Conservation (phyloP, 2,888 invertebrate genomes). For the Troides oblongomaculatus region DNA sequence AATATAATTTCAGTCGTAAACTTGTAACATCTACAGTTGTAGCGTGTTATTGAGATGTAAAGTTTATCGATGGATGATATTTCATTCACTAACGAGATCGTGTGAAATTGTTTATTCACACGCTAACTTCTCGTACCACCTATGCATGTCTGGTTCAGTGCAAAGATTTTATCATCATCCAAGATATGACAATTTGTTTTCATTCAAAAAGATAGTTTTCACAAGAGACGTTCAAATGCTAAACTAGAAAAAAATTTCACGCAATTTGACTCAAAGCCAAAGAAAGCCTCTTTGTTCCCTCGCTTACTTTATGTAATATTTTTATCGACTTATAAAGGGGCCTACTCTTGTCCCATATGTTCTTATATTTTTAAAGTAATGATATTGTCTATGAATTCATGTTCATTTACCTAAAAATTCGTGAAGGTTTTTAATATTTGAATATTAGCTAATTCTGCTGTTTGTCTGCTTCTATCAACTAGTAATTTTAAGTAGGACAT, state of each 20-base stretch:
- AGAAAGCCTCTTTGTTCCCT: background rate
- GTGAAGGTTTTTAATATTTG: too few species aligned
- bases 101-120: slow-evolving; percentile 7
- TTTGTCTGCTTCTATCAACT: too few species aligned
- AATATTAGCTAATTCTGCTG: too few species aligned
- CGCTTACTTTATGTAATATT: background rate
- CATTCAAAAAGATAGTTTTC: background rate
- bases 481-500: too few species aligned
- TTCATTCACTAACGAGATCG: slow-evolving; percentile 24
- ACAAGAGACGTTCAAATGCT: too few species aligned
- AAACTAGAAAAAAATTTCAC: background rate
- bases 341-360: background rate
- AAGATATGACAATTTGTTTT: background rate
- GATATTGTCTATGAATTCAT: background rate
- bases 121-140: slow-evolving; percentile 5
- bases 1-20: slow-evolving; percentile 38
- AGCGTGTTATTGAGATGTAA: slow-evolving; percentile 26
- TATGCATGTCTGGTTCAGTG: background rate
- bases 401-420: background rate
- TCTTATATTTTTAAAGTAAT: background rate
- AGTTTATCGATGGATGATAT: slow-evolving; percentile 24
- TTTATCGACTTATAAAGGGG: background rate
- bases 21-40: slow-evolving; percentile 30
- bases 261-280: background rate
- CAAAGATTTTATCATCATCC: background rate